A percentile compares a stretch with the other conserved stretches of the same genome.
Conservation (phyloP, 2,888 invertebrate genomes). For the Ceriagrion tenellum region DNA sequence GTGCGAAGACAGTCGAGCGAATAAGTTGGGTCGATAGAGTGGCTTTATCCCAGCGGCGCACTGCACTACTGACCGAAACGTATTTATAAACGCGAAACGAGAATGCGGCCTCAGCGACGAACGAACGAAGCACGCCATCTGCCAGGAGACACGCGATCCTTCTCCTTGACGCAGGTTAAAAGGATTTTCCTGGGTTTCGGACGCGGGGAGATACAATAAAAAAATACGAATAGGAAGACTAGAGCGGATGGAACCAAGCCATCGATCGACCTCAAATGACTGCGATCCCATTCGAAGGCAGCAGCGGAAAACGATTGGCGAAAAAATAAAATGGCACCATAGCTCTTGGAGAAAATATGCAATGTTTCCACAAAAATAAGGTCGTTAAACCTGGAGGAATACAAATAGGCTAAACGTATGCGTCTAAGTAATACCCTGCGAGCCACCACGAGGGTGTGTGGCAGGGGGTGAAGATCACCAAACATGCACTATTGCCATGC, state of each 20-base stretch:
- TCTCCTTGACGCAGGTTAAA: background rate
- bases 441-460: too few species aligned
- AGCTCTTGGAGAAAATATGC: background rate
- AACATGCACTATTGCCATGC: too few species aligned
- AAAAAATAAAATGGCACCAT: background rate
- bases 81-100: background rate
- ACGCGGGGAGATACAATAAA: background rate
- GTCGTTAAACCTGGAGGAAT: too few species aligned
- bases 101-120: background rate
- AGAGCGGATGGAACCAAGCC: background rate
- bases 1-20: background rate
- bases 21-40: background rate
- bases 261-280: background rate
- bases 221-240: background rate
- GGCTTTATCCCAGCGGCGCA: background rate
- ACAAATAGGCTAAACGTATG: too few species aligned
- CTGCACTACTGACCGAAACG: constrained; percentile 50
- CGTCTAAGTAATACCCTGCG: too few species aligned
- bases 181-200: background rate
- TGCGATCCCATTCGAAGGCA: background rate
- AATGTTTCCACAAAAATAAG: background rate
- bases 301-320: background rate
- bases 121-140: constrained; percentile 12
- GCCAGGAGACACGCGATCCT: constrained; percentile 33
- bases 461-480: too few species aligned